Evolutionary conservation across 2,888 invertebrate genomes (phyloP).

Genomic region (Penaeus monodon): DNA sequence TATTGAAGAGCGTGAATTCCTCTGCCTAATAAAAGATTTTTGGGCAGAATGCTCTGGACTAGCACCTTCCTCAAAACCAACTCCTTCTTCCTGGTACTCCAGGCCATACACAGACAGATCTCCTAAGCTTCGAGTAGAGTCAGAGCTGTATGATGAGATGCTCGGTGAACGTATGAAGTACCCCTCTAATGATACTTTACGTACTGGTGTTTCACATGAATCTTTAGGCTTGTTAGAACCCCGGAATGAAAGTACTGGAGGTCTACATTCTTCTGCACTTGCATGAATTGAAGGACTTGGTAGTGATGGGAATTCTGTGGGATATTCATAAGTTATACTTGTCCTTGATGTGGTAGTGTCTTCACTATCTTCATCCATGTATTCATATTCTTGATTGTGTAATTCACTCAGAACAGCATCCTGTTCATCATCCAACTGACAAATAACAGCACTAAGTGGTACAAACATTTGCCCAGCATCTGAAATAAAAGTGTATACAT

Average conservation of each 20-base stretch:
- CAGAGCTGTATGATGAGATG: constrained; percentile 20
- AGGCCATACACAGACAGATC: constrained; percentile 13
- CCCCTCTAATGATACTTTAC: not conserved
- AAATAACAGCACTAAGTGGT: constrained; percentile 40
- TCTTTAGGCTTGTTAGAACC: not conserved
- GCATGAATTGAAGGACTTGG: not conserved
- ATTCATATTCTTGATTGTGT: constrained; percentile 13
- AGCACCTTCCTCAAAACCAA: not conserved
- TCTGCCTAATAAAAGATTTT: not conserved
- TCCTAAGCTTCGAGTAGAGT: constrained; percentile 5
- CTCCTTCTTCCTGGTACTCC: constrained; percentile 14
- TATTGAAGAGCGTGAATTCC: not conserved
- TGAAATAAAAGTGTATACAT: constrained; percentile 11
- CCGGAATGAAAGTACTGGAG: no score
- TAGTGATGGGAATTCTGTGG: not conserved
- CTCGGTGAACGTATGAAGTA: not conserved
- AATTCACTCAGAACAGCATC: constrained; percentile 15
- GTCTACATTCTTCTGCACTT: no score
- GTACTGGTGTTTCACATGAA: not conserved
- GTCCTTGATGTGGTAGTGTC: not conserved
- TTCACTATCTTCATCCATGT: constrained; percentile 16
- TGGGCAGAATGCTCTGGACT: not conserved
- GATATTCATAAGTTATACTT: no score
- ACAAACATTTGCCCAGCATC: constrained; percentile 50
- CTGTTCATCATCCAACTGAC: constrained; percentile 50